These are phyloP conservation scores for Notodonta ziczac DNA, from an alignment of 2,888 invertebrate species.

Conservation along the genomic window DNA sequence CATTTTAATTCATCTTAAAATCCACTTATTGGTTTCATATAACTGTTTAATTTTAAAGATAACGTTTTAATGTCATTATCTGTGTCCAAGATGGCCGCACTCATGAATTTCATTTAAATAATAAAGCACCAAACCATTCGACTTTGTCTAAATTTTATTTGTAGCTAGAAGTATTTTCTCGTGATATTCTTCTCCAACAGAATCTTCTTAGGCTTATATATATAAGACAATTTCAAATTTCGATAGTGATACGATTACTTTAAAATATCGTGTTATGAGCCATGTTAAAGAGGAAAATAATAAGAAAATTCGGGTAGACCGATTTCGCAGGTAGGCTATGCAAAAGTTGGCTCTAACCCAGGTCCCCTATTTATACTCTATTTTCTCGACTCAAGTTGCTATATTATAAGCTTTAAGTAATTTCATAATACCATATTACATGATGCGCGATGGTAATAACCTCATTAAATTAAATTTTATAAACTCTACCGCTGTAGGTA, in stretches of 20 bases:
- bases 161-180: too few relatives aligned
- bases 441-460: neutral
- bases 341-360: too few relatives aligned
- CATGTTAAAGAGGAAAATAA: too few relatives aligned
- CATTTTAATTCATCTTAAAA: constrained; percentile 37
- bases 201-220: too few relatives aligned
- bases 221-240: too few relatives aligned
- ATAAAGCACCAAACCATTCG: constrained; percentile 1
- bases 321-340: too few relatives aligned
- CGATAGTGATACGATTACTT: too few relatives aligned
- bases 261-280: too few relatives aligned
- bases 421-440: constrained; percentile 1
- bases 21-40: constrained; percentile 46
- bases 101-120: constrained; percentile 19
- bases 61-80: constrained; percentile 33
- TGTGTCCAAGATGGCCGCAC: constrained; percentile 34
- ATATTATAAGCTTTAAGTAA: neutral
- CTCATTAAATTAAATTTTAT: neutral
- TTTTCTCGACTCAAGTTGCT: too few relatives aligned
- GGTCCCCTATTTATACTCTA: too few relatives aligned
- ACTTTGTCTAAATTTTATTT: neutral
- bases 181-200: too few relatives aligned
- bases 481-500: neutral
- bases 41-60: constrained; percentile 27
- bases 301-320: too few relatives aligned